Base-by-base conservation (phyloP, 2,113 vertebrate genomes). In the Orcinus orca region DNA sequence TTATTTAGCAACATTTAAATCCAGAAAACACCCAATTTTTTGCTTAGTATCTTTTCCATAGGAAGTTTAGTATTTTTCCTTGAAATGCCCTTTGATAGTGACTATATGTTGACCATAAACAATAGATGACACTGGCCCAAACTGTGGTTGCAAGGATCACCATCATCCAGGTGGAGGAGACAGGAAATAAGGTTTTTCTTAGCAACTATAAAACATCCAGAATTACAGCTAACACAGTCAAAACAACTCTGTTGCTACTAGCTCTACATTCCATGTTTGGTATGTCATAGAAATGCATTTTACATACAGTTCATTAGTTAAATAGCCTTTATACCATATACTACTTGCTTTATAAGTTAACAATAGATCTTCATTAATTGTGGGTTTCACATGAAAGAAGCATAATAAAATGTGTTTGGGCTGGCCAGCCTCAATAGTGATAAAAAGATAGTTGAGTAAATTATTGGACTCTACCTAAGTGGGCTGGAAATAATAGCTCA, bases 351-450 rank as follows among this genome's bases (percentile, higher is more conserved):
- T 33, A 31, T 89, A 88, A 71, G 55, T 94, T 97, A 96, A 85
- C 70, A 97, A 3, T 96, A 97, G 76, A 84, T 91, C 87, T 96
- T 98, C 76, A 90, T 96, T 96, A 97, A 96, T 96, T 96, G 60
- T 94, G 88, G 76, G 62, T 97, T 95, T 97, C 94, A 91, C 84
- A 71, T 89, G 67, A 98, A 97, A 91, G 82, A 96, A 88, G 9
- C 73, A 70, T 83, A 90, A 95, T 97, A 95, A 94, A 96, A 93
- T 95, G 31, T 96, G 81, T 95, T 97, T 87, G 79, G 93, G 60
- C 80, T 92, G 53, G 83, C 53, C 63, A 96, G 31, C n/a, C 63
- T 96, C 92, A 95, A 73, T 70, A 90, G 36, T 86, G 90, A 93
- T 97, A 93, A 80, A 97, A 96, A 85, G 83, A 92, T 82, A 96